A percentile compares a stretch with the other conserved stretches of the same genome.
Conservation (phyloP, 2,797 vertebrate species). For the Monodelphis domestica region DNA sequence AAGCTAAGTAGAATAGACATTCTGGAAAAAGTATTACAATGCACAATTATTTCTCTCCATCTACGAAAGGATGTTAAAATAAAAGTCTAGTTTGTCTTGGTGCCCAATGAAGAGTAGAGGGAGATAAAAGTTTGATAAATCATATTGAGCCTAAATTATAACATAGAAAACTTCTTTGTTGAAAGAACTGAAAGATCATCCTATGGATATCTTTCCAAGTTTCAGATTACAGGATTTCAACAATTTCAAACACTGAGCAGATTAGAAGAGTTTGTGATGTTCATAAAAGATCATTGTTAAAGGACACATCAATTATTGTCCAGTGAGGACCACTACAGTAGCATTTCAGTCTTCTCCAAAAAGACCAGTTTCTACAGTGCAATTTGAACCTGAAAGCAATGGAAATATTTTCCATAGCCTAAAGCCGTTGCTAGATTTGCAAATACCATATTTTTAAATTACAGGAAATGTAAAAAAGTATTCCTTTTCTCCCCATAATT, state of each 20-base stretch:
- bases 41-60: not conserved
- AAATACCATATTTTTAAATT: slow-evolving; percentile 71
- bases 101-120: not conserved
- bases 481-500: slow-evolving; percentile 67
- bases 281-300: not conserved
- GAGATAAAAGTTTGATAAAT: not conserved
- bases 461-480: slow-evolving; percentile 62
- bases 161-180: not conserved
- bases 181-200: not conserved
- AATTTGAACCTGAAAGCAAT: slow-evolving; percentile 2
- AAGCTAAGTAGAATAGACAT: not conserved
- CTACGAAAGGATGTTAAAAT: not conserved
- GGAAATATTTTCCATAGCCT: slow-evolving; percentile 30
- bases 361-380: not conserved
- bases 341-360: not conserved
- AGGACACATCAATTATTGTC: not conserved
- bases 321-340: not conserved
- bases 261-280: not conserved
- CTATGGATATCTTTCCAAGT: not conserved
- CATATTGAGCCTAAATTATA: not conserved
- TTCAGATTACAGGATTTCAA: not conserved
- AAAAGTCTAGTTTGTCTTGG: not conserved
- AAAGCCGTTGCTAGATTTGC: slow-evolving; percentile 53
- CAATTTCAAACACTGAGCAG: not conserved
- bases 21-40: not conserved